Evolutionary conservation across 2,888 invertebrate genomes (phyloP).

Genomic region (Serripes groenlandicus): DNA sequence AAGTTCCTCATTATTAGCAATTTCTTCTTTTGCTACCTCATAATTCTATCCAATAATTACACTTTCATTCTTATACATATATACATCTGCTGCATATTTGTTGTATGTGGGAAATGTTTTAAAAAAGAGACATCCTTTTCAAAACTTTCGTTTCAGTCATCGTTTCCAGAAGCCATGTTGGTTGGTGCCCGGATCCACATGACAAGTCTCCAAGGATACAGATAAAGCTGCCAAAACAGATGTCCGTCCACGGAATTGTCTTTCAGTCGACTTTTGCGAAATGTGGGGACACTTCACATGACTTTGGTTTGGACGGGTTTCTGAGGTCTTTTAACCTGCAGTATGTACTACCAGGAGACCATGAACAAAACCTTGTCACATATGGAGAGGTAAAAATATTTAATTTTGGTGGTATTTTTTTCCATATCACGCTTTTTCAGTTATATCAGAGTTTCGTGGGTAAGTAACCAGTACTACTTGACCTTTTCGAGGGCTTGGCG

Average conservation of each 20-base stretch:
- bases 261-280: conserved; percentile 47
- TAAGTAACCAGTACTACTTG: no score
- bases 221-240: conserved; percentile 43
- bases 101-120: no score
- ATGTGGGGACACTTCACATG: conserved; percentile 36
- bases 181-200: conserved; percentile 59
- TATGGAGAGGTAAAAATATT: conserved; percentile 47
- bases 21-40: background rate
- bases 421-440: no score
- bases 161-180: conserved; percentile 29
- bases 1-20: background rate
- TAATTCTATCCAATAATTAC: no score
- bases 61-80: background rate
- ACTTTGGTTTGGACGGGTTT: conserved; percentile 45
- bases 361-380: conserved; percentile 21
- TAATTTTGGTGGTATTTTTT: no score
- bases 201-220: conserved; percentile 44
- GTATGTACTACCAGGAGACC: conserved; percentile 56
- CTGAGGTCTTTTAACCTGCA: conserved; percentile 58
- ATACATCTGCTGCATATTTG: background rate
- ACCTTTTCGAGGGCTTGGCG: no score
- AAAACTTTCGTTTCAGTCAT: background rate
- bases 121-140: no score
- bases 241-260: conserved; percentile 47
- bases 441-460: no score